Evolutionary conservation across 2,797 vertebrate species (phyloP).

Genomic region (Hoplostethus mediterraneus): DNA sequence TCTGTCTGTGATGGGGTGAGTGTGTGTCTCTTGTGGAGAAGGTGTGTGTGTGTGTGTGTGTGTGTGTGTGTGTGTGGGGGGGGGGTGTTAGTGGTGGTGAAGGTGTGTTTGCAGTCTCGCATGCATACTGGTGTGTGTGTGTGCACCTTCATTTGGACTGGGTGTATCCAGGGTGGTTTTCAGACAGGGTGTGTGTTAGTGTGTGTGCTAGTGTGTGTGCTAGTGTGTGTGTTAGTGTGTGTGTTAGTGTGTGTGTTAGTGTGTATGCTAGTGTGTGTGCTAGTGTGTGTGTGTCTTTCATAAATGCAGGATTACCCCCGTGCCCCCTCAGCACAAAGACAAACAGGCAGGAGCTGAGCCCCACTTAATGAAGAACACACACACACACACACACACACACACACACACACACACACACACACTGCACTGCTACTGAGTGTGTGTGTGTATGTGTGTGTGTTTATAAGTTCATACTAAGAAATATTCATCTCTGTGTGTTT

Average conservation of each 20-base stretch:
- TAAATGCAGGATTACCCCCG: slow-evolving; percentile 65
- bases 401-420: background rate
- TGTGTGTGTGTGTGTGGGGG: background rate
- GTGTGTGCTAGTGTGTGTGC: background rate
- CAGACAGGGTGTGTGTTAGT: slow-evolving; percentile 37
- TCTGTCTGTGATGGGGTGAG: slow-evolving; percentile 23
- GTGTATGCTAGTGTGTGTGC: background rate
- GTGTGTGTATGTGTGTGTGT: slow-evolving; percentile 13
- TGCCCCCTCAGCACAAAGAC: slow-evolving; percentile 47
- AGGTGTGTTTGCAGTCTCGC: slow-evolving; percentile 13
- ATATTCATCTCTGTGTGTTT: background rate
- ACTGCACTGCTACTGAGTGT: background rate
- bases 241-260: background rate
- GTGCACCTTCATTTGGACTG: slow-evolving; percentile 2
- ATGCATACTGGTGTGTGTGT: slow-evolving; percentile 5
- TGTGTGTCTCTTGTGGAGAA: background rate
- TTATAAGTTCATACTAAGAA: background rate
- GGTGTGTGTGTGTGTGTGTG: background rate
- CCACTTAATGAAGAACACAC: slow-evolving; percentile 53
- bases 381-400: background rate
- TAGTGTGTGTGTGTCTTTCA: slow-evolving; percentile 56
- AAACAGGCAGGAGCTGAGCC: slow-evolving; percentile 60
- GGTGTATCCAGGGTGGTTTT: slow-evolving; percentile 30
- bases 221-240: slow-evolving; percentile 18
- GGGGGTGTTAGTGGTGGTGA: too few relatives aligned